Evolutionary conservation across 2,113 vertebrate genomes (phyloP).

Genomic region (Oncorhynchus nerka): DNA sequence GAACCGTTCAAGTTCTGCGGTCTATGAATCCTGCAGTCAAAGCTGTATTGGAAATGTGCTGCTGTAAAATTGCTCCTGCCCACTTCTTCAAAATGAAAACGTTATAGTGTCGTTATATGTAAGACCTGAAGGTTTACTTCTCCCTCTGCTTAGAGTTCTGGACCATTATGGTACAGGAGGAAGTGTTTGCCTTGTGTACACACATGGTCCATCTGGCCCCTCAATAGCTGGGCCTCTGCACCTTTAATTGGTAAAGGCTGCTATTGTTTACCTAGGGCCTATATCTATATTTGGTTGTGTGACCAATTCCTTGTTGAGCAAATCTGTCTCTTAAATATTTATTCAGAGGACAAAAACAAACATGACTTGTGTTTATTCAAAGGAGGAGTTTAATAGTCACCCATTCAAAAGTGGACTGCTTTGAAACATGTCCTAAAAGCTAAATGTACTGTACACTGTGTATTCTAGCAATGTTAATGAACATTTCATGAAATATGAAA

Average conservation of each 20-base stretch:
- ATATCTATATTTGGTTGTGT: slow-evolving; percentile 15
- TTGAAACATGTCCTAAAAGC: not conserved
- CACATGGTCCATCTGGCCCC: too few species aligned
- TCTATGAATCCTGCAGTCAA: too few species aligned
- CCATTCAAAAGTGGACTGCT: slow-evolving; percentile 3
- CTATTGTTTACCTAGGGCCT: slow-evolving; percentile 13
- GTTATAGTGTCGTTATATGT: too few species aligned
- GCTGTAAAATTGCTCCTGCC: too few species aligned
- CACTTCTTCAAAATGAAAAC: too few species aligned
- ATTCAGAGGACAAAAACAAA: slow-evolving; percentile 38
- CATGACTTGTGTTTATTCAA: slow-evolving; percentile 35
- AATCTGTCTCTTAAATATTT: slow-evolving; percentile 21
- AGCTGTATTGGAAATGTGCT: too few species aligned
- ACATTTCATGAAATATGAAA: not conserved
- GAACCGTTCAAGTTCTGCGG: too few species aligned
- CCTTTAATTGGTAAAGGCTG: slow-evolving; percentile 1
- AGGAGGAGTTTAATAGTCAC: not conserved
- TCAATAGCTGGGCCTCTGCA: not conserved
- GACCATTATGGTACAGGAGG: too few species aligned
- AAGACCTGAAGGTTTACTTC: too few species aligned
- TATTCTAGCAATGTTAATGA: not conserved
- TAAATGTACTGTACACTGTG: not conserved
- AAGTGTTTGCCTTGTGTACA: too few species aligned
- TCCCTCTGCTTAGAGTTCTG: too few species aligned
- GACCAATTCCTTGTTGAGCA: slow-evolving; percentile 3